Percentiles rank a stretch among this genome's conserved stretches.
These are phyloP conservation scores for Bombylius major DNA, from an alignment of 2,888 invertebrate species.

Conservation along the genomic window DNA sequence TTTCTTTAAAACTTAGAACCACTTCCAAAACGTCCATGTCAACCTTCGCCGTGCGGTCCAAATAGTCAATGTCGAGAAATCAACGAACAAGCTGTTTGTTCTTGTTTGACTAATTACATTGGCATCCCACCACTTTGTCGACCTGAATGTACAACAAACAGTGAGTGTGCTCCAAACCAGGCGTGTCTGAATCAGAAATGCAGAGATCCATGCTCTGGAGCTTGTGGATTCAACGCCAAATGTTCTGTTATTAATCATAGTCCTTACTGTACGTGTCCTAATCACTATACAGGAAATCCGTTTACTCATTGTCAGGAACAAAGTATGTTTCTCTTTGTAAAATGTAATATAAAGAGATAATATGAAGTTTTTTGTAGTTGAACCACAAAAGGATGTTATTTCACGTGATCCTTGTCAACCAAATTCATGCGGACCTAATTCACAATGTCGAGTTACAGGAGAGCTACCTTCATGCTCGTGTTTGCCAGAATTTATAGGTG, in stretches of 20 bases:
- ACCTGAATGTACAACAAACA: constrained; percentile 59
- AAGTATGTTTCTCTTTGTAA: constrained; percentile 25
- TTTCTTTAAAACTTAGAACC: neutral
- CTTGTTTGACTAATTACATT: constrained; percentile 49
- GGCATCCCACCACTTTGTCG: constrained; percentile 56
- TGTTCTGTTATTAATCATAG: constrained; percentile 68
- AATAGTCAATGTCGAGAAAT: constrained; percentile 49
- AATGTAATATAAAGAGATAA: neutral
- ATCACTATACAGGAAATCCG: constrained; percentile 51
- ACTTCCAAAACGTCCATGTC: constrained; percentile 36
- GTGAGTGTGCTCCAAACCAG: constrained; percentile 56
- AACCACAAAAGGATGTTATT: constrained; percentile 21
- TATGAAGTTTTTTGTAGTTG: constrained; percentile 10
- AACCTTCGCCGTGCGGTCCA: constrained; percentile 51
- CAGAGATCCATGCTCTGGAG: constrained; percentile 57
- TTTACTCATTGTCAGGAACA: constrained; percentile 46
- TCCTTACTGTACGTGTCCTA: constrained; percentile 57
- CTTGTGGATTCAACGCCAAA: constrained; percentile 56
- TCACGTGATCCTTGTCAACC: constrained; percentile 46
- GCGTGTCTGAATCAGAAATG: constrained; percentile 62
- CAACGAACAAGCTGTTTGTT: constrained; percentile 55
- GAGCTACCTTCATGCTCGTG: constrained; percentile 53
- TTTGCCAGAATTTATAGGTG: constrained; percentile 46
- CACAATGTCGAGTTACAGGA: constrained; percentile 49
- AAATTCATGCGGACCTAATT: constrained; percentile 51